A percentile compares a stretch with the other conserved stretches of the same genome.
These are phyloP conservation scores for Melitaea athalia DNA, from an alignment of 2,888 invertebrate genomes.

Conservation along the genomic window DNA sequence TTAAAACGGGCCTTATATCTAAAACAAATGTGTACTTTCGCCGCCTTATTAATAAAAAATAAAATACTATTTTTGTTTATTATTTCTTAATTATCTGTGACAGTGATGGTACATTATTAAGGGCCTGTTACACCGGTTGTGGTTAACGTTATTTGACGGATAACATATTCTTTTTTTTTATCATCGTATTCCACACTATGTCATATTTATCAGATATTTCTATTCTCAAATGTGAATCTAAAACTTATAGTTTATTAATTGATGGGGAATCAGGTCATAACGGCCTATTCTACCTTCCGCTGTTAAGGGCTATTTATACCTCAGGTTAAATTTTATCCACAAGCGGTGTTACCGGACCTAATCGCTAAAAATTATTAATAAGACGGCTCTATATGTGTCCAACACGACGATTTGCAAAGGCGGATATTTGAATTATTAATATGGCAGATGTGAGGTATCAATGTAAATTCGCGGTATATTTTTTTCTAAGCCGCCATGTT, in stretches of 20 bases:
- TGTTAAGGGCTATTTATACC: too few relatives aligned
- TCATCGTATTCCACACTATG: too few relatives aligned
- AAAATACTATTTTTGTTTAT: conserved; percentile 3
- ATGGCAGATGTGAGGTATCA: conserved; percentile 34
- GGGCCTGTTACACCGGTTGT: too few relatives aligned
- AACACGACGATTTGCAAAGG: conserved; percentile 15
- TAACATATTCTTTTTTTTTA: too few relatives aligned
- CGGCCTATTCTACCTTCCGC: too few relatives aligned
- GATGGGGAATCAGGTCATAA: too few relatives aligned
- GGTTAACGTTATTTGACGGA: too few relatives aligned
- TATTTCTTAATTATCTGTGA: background rate
- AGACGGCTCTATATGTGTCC: conserved; percentile 8
- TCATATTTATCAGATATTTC: too few relatives aligned
- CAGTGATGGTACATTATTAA: background rate
- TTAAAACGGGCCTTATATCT: conserved; percentile 31
- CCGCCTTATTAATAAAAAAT: conserved; percentile 21
- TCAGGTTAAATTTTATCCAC: too few relatives aligned
- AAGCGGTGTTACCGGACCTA: too few relatives aligned
- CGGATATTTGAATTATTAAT: conserved; percentile 24
- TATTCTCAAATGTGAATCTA: too few relatives aligned
- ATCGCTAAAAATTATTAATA: conserved; percentile 19
- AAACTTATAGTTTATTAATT: too few relatives aligned
- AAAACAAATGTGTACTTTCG: conserved; percentile 21
- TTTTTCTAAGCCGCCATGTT: conserved; percentile 25
- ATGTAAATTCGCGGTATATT: conserved; percentile 17